These are phyloP conservation scores for Silurus asotus DNA, from an alignment of 2,113 vertebrate species.

Conservation along the genomic window DNA sequence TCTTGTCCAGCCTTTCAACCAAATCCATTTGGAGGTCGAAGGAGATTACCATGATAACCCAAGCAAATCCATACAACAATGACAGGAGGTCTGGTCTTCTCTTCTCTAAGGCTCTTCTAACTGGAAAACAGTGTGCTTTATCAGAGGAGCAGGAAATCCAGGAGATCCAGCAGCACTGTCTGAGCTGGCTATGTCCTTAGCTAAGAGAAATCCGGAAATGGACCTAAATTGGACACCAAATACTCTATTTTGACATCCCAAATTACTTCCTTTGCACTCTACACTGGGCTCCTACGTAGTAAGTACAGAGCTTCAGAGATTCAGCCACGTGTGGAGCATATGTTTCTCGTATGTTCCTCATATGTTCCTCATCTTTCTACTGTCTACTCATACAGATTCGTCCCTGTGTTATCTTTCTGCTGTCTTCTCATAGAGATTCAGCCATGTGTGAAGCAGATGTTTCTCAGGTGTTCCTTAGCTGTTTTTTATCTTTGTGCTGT, in stretches of 20 bases:
- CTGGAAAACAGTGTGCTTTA: background rate
- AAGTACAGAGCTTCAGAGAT: background rate
- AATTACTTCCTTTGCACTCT: background rate
- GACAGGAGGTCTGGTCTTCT: background rate
- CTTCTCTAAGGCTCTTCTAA: background rate
- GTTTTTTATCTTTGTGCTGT: too few relatives aligned
- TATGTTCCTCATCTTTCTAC: too few relatives aligned
- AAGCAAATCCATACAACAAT: background rate
- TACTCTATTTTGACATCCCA: background rate
- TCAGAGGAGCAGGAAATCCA: background rate
- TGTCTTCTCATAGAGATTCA: too few relatives aligned
- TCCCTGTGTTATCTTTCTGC: too few relatives aligned
- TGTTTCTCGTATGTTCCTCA: too few relatives aligned
- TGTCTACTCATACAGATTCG: too few relatives aligned
- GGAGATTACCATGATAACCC: conserved; percentile 1
- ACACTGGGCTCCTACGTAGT: background rate
- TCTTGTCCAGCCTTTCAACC: background rate
- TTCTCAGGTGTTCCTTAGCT: too few relatives aligned
- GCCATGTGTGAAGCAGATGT: too few relatives aligned
- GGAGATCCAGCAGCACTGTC: background rate
- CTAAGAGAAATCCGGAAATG: too few relatives aligned
- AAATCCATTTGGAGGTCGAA: background rate
- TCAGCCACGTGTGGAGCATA: background rate
- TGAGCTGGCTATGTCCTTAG: background rate
- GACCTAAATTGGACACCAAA: too few relatives aligned